A percentile compares a stretch with the other conserved stretches of the same genome.
These are phyloP conservation scores for Isoperla grammatica DNA, from an alignment of 2,888 invertebrate species.

Conservation along the genomic window DNA sequence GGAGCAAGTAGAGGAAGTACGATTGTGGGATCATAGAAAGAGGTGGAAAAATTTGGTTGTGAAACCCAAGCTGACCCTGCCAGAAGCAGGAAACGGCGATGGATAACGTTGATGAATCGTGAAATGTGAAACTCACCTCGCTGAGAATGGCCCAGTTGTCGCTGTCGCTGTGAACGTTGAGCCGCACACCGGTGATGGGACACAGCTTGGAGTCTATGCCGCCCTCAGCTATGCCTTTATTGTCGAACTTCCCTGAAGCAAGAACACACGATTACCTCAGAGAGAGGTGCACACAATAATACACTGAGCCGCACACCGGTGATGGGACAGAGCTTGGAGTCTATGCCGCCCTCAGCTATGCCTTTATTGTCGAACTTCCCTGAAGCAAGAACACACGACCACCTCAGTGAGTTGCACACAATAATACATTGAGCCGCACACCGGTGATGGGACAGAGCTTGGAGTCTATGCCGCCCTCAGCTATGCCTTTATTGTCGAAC, in stretches of 20 bases:
- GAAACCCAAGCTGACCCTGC: neutral
- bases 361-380: constrained; percentile 75
- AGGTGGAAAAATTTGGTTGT: no score
- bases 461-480: constrained; percentile 61
- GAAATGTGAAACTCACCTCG: constrained; percentile 80
- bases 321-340: constrained; percentile 61
- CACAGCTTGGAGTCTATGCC: constrained; percentile 59
- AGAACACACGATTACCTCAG: no score
- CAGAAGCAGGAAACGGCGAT: neutral
- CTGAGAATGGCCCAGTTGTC: constrained; percentile 88
- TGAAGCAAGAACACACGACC: constrained; percentile 37
- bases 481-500: constrained; percentile 77
- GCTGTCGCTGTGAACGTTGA: constrained; percentile 74
- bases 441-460: constrained; percentile 62
- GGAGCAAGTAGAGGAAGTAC: no score
- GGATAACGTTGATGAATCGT: no score
- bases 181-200: constrained; percentile 62
- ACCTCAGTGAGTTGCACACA: no score
- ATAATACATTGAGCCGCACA: constrained; percentile 66
- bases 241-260: constrained; percentile 63
- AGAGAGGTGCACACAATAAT: no score
- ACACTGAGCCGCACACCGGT: constrained; percentile 69
- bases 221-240: constrained; percentile 75
- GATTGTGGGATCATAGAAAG: no score
- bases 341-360: constrained; percentile 65